These are phyloP conservation scores for Montifringilla adamsi DNA, from an alignment of 2,113 vertebrate genomes.

Conservation along the genomic window DNA sequence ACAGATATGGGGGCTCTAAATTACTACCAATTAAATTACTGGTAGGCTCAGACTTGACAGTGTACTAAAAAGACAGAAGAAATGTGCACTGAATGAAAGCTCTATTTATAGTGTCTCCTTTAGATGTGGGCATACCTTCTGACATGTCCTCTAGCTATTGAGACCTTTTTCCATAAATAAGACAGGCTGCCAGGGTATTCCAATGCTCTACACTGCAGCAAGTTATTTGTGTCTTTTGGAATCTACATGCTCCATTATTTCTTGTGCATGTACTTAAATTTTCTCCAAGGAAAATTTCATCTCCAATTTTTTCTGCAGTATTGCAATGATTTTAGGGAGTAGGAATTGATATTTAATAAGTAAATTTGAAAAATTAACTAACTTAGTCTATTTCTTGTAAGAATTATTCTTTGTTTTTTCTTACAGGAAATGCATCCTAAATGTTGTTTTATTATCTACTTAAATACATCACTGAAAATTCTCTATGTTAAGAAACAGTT, in stretches of 20 bases:
- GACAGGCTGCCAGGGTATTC: background rate
- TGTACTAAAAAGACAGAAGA: background rate
- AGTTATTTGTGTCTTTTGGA: background rate
- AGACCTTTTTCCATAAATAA: background rate
- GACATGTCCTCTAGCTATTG: background rate
- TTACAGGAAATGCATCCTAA: background rate
- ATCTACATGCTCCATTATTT: background rate
- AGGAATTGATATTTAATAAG: background rate
- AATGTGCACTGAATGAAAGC: background rate
- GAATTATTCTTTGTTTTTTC: background rate
- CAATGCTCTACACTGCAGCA: background rate
- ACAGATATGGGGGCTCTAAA: background rate
- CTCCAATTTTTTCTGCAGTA: background rate
- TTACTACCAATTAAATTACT: background rate
- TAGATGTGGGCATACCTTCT: background rate
- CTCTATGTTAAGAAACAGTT: background rate
- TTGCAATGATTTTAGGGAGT: background rate
- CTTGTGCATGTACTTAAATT: background rate
- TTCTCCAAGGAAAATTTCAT: background rate
- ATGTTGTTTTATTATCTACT: background rate
- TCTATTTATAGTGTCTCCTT: background rate
- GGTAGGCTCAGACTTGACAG: background rate
- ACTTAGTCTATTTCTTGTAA: background rate
- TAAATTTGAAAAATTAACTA: background rate
- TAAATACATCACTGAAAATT: background rate